Evolutionary conservation across 2,888 invertebrate species (phyloP).

Genomic region (Eulithis prunata): DNA sequence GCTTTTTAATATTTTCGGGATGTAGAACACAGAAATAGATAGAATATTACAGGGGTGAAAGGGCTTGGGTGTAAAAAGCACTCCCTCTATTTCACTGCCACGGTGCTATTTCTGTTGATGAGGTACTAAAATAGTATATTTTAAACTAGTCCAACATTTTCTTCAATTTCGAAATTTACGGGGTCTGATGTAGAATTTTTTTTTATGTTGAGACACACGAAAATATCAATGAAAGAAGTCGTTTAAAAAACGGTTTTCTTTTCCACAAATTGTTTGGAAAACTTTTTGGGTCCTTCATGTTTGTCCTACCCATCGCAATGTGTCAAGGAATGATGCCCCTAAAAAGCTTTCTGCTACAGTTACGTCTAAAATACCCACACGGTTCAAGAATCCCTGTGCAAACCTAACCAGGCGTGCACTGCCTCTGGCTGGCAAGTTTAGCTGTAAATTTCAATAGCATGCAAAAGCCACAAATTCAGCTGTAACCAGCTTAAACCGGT

Average conservation of each 20-base stretch:
- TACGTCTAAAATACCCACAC: conserved; percentile 38
- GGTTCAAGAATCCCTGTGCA: conserved; percentile 49
- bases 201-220: too few species aligned
- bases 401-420: conserved; percentile 48
- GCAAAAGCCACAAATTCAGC: conserved; percentile 77
- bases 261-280: too few species aligned
- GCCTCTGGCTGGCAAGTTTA: conserved; percentile 64
- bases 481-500: conserved; percentile 65
- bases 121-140: conserved; percentile 23
- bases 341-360: conserved; percentile 19
- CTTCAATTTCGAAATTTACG: too few species aligned
- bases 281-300: not conserved
- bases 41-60: conserved; percentile 60
- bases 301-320: not conserved
- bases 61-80: conserved; percentile 53
- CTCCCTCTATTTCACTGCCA: conserved; percentile 43
- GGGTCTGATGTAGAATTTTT: too few species aligned
- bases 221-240: too few species aligned
- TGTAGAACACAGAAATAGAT: conserved; percentile 72
- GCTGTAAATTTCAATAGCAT: conserved; percentile 81
- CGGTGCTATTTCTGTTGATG: conserved; percentile 24
- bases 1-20: conserved; percentile 82
- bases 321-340: not conserved
- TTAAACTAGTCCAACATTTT: not conserved
- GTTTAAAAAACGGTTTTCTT: too few species aligned